Base-by-base conservation (phyloP, 2,113 vertebrate species). In the Camelus bactrianus region DNA sequence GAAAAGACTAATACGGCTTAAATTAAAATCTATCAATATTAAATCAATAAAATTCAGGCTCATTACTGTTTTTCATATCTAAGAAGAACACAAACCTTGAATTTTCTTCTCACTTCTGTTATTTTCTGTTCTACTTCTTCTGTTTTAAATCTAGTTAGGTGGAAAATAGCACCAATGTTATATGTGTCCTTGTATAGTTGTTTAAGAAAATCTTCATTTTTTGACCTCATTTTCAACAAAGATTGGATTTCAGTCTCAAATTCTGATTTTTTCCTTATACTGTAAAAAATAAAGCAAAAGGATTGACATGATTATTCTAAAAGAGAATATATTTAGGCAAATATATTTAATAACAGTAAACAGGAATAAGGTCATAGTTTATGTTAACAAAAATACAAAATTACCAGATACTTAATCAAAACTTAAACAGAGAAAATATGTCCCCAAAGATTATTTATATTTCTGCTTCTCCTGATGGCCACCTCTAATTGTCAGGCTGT, bases 181-280 rank as follows among this genome's bases (percentile, higher is more conserved):
- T 97, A 98, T 90, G 98, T 83, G 73, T 99, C 98, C 58, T 97
- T 98, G 95, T 98, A 98, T 72, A 98, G 95, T 54, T 97, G 93
- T 98, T 98, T 98, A 97, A 98, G 97, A 93, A 98, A 96, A 15
- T 98, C 94, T 64, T 99, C 98, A 94, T 98, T 98, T 97, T 98
- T 95, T 89, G 14, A 42, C 62, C 98, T 98, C 94, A 93, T 92
- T 97, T 98, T 98, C 50, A 97, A 35, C 94, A 99, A 98, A 72
- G 28, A 30, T 38, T 97, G n/a, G 0, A 98, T 85, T 97, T 98
- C 97, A 22, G 67, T 11, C 35, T 98, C 92, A 72, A 95, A 54
- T 0, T 10, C 19, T 32, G 50, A 4, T 97, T 96, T 98, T 85
- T 60, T 96, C 79, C 1, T 97, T 95, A 97, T 32, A 84, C 98